These are phyloP conservation scores for Micrastur ruficollis DNA, from an alignment of 2,797 vertebrate species.

Conservation along the genomic window DNA sequence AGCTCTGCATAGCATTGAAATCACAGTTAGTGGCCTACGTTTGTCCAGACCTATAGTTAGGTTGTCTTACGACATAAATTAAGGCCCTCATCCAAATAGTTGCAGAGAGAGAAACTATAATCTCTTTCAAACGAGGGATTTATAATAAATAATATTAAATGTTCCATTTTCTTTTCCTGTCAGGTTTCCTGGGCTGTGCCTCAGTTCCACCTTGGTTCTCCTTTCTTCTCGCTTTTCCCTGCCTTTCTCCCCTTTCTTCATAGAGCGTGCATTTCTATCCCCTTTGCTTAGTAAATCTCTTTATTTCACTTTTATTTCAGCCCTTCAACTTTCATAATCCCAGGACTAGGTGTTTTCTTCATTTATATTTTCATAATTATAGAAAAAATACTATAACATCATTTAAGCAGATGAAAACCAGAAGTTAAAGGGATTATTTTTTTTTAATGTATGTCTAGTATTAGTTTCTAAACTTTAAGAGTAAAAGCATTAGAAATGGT, in stretches of 20 bases:
- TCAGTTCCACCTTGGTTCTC: not conserved
- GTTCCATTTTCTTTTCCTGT: not conserved
- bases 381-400: not conserved
- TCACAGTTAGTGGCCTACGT: not conserved
- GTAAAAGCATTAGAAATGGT: not conserved
- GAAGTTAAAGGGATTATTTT: not conserved
- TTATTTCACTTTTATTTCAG: not conserved
- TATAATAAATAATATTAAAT: not conserved
- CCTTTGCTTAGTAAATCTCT: not conserved
- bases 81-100: not conserved
- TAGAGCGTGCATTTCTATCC: not conserved
- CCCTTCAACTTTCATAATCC: not conserved
- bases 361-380: not conserved
- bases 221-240: not conserved
- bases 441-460: not conserved
- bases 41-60: not conserved
- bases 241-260: not conserved
- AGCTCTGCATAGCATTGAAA: not conserved
- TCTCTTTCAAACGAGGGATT: not conserved
- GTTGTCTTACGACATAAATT: not conserved
- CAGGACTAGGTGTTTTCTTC: not conserved
- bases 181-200: not conserved
- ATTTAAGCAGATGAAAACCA: not conserved
- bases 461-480: not conserved
- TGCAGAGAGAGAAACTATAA: not conserved